A percentile compares a stretch with the other conserved stretches of the same genome.
phyloP scores from a whole-genome alignment of 1,140 invertebrate species.

The Latrodectus geometricus region DNA sequence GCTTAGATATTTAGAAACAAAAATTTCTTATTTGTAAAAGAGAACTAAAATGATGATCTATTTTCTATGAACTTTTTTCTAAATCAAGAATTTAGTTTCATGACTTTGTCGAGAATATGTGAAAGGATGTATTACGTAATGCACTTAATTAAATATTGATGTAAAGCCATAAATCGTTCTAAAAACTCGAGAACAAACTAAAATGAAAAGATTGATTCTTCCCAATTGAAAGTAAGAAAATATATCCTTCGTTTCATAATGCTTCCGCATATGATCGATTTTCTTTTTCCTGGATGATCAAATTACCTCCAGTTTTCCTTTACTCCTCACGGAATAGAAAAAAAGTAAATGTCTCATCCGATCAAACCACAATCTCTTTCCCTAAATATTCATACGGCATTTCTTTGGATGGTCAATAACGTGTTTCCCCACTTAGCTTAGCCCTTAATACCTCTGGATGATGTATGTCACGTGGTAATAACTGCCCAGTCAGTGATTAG shows the following conservation, averaged over 20 bases:
- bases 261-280: background rate
- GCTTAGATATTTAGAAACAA: too few relatives aligned
- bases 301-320: conserved; percentile 4
- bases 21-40: too few relatives aligned
- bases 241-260: background rate
- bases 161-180: too few relatives aligned
- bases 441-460: background rate
- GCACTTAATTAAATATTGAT: too few relatives aligned
- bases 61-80: too few relatives aligned
- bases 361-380: conserved; percentile 5
- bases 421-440: conserved; percentile 29
- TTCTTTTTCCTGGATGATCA: background rate
- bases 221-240: too few relatives aligned
- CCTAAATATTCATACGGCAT: conserved; percentile 48
- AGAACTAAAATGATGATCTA: too few relatives aligned
- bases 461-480: conserved; percentile 53
- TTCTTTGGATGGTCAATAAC: conserved; percentile 18
- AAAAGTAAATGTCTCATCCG: background rate
- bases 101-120: too few relatives aligned
- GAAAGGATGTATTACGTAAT: too few relatives aligned
- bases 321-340: background rate
- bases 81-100: too few relatives aligned
- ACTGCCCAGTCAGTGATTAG: conserved; percentile 50
- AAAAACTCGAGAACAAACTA: too few relatives aligned
- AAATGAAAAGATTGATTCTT: too few relatives aligned